Evolutionary conservation across 2,797 vertebrate species (phyloP).

Genomic region (Amazona finschi): DNA sequence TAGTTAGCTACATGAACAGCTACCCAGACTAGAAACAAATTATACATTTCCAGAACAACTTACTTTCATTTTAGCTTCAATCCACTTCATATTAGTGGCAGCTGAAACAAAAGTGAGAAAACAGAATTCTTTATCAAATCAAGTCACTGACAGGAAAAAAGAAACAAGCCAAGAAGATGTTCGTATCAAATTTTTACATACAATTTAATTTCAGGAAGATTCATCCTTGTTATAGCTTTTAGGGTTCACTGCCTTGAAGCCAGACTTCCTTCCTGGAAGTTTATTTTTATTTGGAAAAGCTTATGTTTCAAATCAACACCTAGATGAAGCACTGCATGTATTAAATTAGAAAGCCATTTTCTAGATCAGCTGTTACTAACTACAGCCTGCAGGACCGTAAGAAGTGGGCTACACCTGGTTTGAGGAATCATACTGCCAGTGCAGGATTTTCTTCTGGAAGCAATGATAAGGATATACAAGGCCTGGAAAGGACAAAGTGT

Average conservation of each 20-base stretch:
- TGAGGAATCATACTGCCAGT: neutral
- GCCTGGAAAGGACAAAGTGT: neutral
- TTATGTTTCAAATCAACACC: neutral
- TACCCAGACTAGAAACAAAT: neutral
- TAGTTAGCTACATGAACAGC: neutral
- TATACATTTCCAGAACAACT: slow-evolving; percentile 27
- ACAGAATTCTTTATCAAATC: neutral
- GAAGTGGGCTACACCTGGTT: neutral
- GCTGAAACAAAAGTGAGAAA: slow-evolving; percentile 78
- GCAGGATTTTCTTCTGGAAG: neutral
- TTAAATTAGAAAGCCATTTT: neutral
- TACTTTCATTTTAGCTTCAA: slow-evolving; percentile 99
- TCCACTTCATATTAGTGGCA: slow-evolving; percentile 99
- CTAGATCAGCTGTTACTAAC: neutral
- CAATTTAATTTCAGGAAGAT: neutral
- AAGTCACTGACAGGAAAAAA: neutral
- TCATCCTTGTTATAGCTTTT: neutral
- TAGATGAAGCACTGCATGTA: neutral
- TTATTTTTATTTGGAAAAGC: neutral
- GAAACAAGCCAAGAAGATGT: neutral
- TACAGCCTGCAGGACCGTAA: neutral
- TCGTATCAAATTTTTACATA: neutral
- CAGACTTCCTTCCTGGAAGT: neutral
- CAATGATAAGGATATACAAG: neutral
- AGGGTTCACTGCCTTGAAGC: neutral